Evolutionary conservation across 2,797 vertebrate genomes (phyloP), one percentile per base, ranked within the genome.

Genomic region (Xenops minutus): DNA sequence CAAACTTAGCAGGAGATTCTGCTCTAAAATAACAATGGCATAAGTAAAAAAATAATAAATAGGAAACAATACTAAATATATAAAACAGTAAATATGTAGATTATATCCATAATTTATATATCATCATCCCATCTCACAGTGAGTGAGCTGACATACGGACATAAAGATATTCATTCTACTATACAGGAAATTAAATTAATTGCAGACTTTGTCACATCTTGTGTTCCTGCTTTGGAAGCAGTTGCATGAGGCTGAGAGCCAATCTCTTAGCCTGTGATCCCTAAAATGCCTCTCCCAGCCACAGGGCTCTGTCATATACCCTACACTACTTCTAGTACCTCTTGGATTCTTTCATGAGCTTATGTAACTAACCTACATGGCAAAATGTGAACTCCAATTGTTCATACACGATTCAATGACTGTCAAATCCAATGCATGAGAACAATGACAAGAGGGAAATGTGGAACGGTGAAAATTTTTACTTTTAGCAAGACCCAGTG

Each of bases 111-210:
- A 20, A 43, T 46, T 58, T 29, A 41, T 13, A 24, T 37, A 41
- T 27, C 7, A 41, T 41, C 8, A 75, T 43, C 20, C 29, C 15
- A 43, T 55, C 43, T 80, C 41, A 61, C 1, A 3, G 27, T 30
- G 27, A 76, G 2, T 30, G 11, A 83, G 23, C 12, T 71, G 86
- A 46, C 2, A 4, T 18, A 62, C 0, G 0, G n/a, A 68, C 6
- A 72, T 61, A 17, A 49, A 72, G 18, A 6, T 54, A 85, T 26
- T 61, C 54, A 84, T 66, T 81, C 49, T 17, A 37, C 7, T 72
- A 23, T 43, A 61, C 13, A 74, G 13, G 32, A 88, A 88, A 86
- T 30, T 11, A 79, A 56, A 67, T 54, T 24, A 64, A 67, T 51
- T 78, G 34, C 54, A 75, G 43, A 55, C 12, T 9, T 22, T 14